Evolutionary conservation across 64 coral and sea anemone genomes (phyloP).

Genomic region (Acropora tenuis): DNA sequence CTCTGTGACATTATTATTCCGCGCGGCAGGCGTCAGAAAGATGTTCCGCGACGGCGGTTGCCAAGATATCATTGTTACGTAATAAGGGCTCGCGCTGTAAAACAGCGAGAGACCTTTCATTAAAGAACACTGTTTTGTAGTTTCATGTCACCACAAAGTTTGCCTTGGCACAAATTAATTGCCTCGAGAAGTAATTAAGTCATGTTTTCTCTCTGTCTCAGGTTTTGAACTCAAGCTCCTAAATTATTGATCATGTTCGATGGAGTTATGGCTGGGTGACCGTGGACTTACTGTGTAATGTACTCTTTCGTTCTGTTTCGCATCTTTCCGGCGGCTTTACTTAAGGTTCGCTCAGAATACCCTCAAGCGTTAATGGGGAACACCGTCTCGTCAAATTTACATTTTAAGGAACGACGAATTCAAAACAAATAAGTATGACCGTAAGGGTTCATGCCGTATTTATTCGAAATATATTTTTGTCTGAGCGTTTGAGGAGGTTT

Average conservation of each 20-base stretch:
- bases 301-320: too few relatives aligned
- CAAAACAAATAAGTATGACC: background rate
- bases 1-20: slow-evolving; percentile 5
- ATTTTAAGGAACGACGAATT: background rate
- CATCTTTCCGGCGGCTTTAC: background rate
- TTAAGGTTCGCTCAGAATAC: background rate
- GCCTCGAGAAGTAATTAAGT: slow-evolving; percentile 23
- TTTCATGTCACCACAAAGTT: slow-evolving; percentile 9
- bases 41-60: background rate
- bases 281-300: background rate
- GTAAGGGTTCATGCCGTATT: too few relatives aligned
- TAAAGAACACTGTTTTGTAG: background rate
- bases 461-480: background rate
- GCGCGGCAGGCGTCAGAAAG: background rate
- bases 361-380: background rate
- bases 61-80: slow-evolving; percentile 37
- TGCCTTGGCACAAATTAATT: background rate
- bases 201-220: background rate
- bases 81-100: background rate
- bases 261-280: background rate
- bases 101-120: background rate
- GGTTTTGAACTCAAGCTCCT: background rate
- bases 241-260: slow-evolving; percentile 16
- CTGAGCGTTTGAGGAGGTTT: too few relatives aligned
- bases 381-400: background rate